Base-by-base conservation (phyloP, 2,113 vertebrate species). In the Enhydra lutris region DNA sequence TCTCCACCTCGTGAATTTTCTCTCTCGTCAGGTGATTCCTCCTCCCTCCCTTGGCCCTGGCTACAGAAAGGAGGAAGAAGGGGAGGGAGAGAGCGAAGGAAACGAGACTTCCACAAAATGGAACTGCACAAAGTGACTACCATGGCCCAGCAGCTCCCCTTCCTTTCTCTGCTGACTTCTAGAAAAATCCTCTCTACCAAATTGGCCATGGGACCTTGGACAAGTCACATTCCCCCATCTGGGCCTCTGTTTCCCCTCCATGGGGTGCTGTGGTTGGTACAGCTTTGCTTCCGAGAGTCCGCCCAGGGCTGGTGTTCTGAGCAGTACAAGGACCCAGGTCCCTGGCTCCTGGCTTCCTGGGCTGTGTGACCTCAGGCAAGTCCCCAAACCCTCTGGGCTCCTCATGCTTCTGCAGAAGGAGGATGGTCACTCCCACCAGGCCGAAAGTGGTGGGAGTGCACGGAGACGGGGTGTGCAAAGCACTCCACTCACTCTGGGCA, bases 381-480 rank as follows among this genome's bases (percentile, higher is more conserved):
- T 8, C 17, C 78, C 42, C 45, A n/a, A 8, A 24, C 9, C 31
- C 89, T 82, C 59, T 55, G 61, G 73, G 39, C 31, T 57, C 39
- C 84, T 7, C 17, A 0, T 4, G 13, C n/a, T 39, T 11, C 61
- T 10, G 0, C 15, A n/a, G 61, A 67, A 73, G 7, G 6, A 39
- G 26, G 29, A 0, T 13, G 8, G 20, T 17, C n/a, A 80, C n/a
- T 4, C 59, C 23, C 34, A 17, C 20, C 45, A 42, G 50, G 42
- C 31, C 10, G 0, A 9, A 82, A 26, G 21, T 1, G n/a, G 13
- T 1, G 23, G 4, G 2, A 7, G 0, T 9, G 8, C 61, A 67
- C 1, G 9, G 13, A 31, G 63, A 42, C 7, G 0, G 21, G 3
- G 15, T 15, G 2, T 18, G 52, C 74, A 23, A 45, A 39, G 36